Evolutionary conservation across 2,113 vertebrate genomes (phyloP).

Genomic region (Sminthopsis crassicaudata): DNA sequence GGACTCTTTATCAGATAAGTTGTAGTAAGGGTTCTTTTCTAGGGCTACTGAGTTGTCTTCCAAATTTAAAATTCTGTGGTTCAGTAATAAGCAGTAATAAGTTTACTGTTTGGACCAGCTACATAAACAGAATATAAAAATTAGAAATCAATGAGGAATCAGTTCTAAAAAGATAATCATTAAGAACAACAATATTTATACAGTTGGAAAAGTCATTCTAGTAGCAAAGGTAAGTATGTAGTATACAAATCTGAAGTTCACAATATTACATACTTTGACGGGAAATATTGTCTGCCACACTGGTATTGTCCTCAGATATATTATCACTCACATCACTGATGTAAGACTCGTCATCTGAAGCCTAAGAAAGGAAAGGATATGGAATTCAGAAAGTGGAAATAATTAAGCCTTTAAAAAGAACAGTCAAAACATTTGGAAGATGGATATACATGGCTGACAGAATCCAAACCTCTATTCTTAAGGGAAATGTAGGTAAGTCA

Average conservation of each 20-base stretch:
- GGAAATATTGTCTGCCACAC: slow-evolving; percentile 96
- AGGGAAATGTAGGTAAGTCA: not conserved
- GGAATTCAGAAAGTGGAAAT: slow-evolving; percentile 26
- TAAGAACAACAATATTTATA: not conserved
- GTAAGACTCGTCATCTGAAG: slow-evolving; percentile 99
- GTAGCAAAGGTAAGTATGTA: not conserved
- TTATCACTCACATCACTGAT: slow-evolving; percentile 99
- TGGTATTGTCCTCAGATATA: slow-evolving; percentile 99
- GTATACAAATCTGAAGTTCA: slow-evolving; percentile 18
- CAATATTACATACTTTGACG: slow-evolving; percentile 92
- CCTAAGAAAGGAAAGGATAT: slow-evolving; percentile 82
- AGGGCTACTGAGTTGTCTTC: not conserved
- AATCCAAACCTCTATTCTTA: not conserved
- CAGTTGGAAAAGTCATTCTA: not conserved
- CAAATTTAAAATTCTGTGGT: not conserved
- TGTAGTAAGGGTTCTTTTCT: not conserved
- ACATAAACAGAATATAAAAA: slow-evolving; percentile 19
- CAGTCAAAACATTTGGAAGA: not conserved
- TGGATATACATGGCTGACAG: not conserved
- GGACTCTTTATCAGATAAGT: not conserved
- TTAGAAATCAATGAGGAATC: not conserved
- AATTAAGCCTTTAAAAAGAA: slow-evolving; percentile 21
- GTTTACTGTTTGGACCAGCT: slow-evolving; percentile 16
- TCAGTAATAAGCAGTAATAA: not conserved
- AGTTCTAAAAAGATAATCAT: slow-evolving; percentile 9